A percentile compares a stretch with the other conserved stretches of the same genome.
Conservation (phyloP, 2,797 vertebrate genomes). For the Lithobates sylvaticus region DNA sequence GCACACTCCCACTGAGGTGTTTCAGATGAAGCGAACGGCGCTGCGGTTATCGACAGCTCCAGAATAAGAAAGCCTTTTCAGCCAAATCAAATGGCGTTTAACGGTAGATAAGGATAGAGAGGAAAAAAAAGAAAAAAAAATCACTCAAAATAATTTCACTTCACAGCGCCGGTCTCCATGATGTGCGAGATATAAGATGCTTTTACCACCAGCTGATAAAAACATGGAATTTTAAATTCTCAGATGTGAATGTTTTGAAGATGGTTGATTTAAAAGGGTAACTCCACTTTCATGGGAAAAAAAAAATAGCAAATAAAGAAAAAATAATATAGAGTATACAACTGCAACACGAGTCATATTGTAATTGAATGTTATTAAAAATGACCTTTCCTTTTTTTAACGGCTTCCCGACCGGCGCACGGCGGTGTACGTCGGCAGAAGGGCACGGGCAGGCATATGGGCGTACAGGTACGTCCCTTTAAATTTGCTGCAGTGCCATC, state of each 20-base stretch:
- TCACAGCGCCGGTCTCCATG: conserved; percentile 10
- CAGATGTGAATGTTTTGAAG: conserved; percentile 28
- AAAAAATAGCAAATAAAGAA: too few relatives aligned
- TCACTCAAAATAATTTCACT: conserved; percentile 42
- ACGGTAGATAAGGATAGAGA: conserved; percentile 26
- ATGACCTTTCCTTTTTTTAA: too few relatives aligned
- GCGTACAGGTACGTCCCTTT: too few relatives aligned
- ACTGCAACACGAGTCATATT: too few relatives aligned
- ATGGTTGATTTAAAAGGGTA: not conserved
- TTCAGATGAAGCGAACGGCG: conserved; percentile 40
- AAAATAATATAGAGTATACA: too few relatives aligned
- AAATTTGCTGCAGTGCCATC: too few relatives aligned
- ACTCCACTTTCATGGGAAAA: too few relatives aligned
- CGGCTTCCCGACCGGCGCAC: too few relatives aligned
- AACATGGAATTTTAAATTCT: conserved; percentile 47
- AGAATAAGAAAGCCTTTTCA: conserved; percentile 47
- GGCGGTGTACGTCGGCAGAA: too few relatives aligned
- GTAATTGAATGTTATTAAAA: too few relatives aligned
- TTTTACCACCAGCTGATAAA: conserved; percentile 55
- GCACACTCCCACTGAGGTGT: conserved; percentile 17
- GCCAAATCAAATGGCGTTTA: conserved; percentile 48
- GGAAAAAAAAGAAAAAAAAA: not conserved
- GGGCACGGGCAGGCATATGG: too few relatives aligned
- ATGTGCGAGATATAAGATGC: conserved; percentile 41
- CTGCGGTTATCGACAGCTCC: conserved; percentile 40